Evolutionary conservation across 1,140 invertebrate genomes (phyloP).

Genomic region (Maniola jurtina): DNA sequence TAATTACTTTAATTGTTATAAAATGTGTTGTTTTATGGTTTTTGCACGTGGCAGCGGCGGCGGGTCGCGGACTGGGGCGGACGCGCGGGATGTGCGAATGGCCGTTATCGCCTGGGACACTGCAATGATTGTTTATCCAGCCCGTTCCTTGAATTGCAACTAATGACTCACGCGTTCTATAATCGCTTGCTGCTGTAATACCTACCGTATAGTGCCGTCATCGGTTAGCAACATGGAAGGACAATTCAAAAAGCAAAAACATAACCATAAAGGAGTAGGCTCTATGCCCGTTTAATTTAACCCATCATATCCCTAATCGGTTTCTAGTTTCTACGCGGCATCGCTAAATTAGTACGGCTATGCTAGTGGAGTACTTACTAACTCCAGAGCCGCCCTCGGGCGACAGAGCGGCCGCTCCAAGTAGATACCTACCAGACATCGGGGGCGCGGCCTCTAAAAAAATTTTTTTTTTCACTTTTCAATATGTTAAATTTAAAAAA

Average conservation of each 20-base stretch:
- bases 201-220: slow-evolving; percentile 40
- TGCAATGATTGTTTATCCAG: slow-evolving; percentile 77
- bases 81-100: slow-evolving; percentile 65
- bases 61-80: slow-evolving; percentile 25
- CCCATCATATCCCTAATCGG: too few species aligned
- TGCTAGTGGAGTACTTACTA: too few species aligned
- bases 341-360: too few species aligned
- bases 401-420: too few species aligned
- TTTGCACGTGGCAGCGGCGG: slow-evolving; percentile 34
- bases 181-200: slow-evolving; percentile 58
- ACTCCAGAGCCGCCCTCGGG: too few species aligned
- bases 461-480: too few species aligned
- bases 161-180: slow-evolving; percentile 69
- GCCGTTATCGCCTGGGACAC: slow-evolving; percentile 67
- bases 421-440: too few species aligned
- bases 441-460: too few species aligned
- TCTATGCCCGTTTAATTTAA: too few species aligned
- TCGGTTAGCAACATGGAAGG: slow-evolving; percentile 18
- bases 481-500: too few species aligned
- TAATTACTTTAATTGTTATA: slow-evolving; percentile 17
- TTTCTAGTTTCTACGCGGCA: too few species aligned
- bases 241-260: neutral
- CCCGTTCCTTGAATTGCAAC: slow-evolving; percentile 75
- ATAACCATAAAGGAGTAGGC: neutral
- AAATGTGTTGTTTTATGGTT: slow-evolving; percentile 23